Evolutionary conservation across 1,140 invertebrate species (phyloP).

Genomic region (Lysiphlebus fabarum): DNA sequence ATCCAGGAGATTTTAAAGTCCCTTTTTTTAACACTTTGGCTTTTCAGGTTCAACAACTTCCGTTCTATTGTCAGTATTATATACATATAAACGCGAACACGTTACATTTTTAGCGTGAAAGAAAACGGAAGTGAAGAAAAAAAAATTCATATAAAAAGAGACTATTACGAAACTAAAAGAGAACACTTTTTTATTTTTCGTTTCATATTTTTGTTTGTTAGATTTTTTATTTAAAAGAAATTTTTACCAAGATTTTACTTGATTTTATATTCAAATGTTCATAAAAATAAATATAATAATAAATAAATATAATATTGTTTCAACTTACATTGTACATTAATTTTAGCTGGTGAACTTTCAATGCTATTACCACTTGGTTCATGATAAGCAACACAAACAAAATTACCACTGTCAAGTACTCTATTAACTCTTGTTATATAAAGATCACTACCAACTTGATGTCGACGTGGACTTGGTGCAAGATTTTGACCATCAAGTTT

Average conservation of each 20-base stretch:
- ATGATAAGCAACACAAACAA: constrained; percentile 64
- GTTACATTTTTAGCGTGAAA: neutral
- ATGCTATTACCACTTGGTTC: constrained; percentile 59
- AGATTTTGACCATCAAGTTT: constrained; percentile 57
- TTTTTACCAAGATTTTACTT: too few relatives aligned
- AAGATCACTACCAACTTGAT: constrained; percentile 61
- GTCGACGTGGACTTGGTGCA: constrained; percentile 60
- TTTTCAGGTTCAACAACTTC: constrained; percentile 34
- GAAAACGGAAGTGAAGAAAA: neutral
- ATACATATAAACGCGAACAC: constrained; percentile 2
- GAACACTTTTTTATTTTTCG: constrained; percentile 33
- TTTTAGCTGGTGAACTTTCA: constrained; percentile 59
- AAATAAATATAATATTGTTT: too few relatives aligned
- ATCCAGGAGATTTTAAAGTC: neutral
- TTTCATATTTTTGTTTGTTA: too few relatives aligned
- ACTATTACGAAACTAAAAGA: constrained; percentile 24
- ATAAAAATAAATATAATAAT: too few relatives aligned
- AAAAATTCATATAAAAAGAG: neutral
- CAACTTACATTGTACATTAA: constrained; percentile 69
- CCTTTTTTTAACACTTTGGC: constrained; percentile 22
- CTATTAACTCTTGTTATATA: constrained; percentile 60
- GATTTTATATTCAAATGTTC: too few relatives aligned
- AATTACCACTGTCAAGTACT: constrained; percentile 60
- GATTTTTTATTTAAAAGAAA: too few relatives aligned
- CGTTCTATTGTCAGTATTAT: constrained; percentile 33